These are phyloP conservation scores for Monoplex corrugatus DNA, from an alignment of 2,888 invertebrate genomes.

Conservation along the genomic window DNA sequence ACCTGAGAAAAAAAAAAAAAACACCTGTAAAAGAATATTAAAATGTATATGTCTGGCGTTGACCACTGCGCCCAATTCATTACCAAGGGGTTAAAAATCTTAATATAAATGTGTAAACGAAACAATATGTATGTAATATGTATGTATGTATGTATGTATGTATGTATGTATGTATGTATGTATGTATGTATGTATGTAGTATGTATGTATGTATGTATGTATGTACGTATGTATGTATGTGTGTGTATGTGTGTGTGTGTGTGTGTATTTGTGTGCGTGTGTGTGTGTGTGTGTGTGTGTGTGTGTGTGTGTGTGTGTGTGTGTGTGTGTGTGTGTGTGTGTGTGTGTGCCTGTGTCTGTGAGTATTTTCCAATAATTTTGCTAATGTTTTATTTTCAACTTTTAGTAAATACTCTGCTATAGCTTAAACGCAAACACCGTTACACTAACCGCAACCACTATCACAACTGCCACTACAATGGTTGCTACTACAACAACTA, in stretches of 20 bases:
- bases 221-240: neutral
- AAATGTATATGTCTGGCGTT: too few relatives aligned
- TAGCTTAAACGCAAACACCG: too few relatives aligned
- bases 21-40: too few relatives aligned
- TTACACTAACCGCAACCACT: too few relatives aligned
- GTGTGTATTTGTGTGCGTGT: neutral
- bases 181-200: neutral
- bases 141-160: neutral
- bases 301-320: neutral
- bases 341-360: neutral
- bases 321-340: neutral
- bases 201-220: neutral
- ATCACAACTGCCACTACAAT: too few relatives aligned
- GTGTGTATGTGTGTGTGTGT: neutral
- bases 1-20: too few relatives aligned
- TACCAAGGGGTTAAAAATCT: too few relatives aligned
- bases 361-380: too few relatives aligned
- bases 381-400: too few relatives aligned
- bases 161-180: neutral
- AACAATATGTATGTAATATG: neutral
- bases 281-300: neutral
- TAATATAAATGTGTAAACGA: neutral
- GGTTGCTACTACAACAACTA: too few relatives aligned
- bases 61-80: too few relatives aligned
- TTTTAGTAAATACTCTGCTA: too few relatives aligned